Evolutionary conservation across 2,797 vertebrate species (phyloP).

Genomic region (Paramormyrops hopkinsi): DNA sequence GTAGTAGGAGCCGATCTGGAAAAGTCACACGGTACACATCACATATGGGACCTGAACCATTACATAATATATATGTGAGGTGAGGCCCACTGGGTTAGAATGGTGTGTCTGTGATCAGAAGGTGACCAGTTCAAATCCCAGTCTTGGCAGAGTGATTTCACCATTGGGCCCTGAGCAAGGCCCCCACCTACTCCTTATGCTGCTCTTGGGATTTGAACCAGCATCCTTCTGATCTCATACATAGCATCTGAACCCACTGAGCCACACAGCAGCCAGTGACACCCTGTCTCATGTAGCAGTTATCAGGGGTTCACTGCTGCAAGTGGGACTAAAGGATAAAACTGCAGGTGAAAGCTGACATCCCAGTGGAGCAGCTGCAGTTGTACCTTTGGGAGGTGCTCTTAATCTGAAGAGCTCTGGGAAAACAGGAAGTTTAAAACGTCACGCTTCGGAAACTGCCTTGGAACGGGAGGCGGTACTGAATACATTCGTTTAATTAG

Average conservation of each 20-base stretch:
- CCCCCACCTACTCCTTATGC: background rate
- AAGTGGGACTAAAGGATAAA: background rate
- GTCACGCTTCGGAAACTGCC: background rate
- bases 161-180: background rate
- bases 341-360: background rate
- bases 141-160: background rate
- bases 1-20: conserved; percentile 92
- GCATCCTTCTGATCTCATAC: background rate
- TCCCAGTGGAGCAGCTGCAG: background rate
- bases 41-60: background rate
- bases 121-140: background rate
- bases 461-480: background rate
- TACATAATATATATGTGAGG: background rate
- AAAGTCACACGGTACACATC: background rate
- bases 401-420: background rate
- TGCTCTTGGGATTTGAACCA: background rate
- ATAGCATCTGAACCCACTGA: background rate
- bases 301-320: background rate
- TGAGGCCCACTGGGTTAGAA: background rate
- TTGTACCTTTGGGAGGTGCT: background rate
- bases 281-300: background rate
- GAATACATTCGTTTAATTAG: background rate
- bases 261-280: background rate
- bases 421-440: background rate
- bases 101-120: background rate